Base-by-base conservation (phyloP, 92 coral and sea anemone species). In the Porites cylindrica region DNA sequence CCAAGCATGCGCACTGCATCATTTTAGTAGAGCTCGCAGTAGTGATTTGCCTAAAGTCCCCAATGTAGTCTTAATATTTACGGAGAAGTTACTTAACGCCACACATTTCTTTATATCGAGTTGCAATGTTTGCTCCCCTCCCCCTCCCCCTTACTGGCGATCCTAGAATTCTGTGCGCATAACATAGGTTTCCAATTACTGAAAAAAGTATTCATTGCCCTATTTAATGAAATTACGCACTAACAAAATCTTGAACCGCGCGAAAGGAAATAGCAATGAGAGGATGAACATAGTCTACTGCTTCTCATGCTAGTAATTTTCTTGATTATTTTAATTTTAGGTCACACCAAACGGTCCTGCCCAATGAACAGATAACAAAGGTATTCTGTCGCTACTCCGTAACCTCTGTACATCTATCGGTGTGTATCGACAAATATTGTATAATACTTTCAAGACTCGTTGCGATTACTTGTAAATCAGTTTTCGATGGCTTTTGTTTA, bases 291-390 rank as follows among this genome's bases (percentile, higher is more conserved):
- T 23, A 19, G 14, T 47, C 6, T 80, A 5, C 38, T 8, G 85
- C 72, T 38, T 38, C 47, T 38, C 47, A 38, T 62, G 47, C 32
- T 23, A 63, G 43, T n/a, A n/a, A 5, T 64, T 70, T n/a, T 6
- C 24, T 70, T 6, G 9, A 10, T 32, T 19, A 38, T 14, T 51
- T 59, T 20, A 12, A 65, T 71, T 82, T n/a, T 81, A 94, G 97
- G 97, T 38, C 97, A 94, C 80, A 94, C 97, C 59, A 94, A 85
- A 80, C 85, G 91, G 77, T 83, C 86, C 52, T 94, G 97, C 65
- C 91, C 95, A 24, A 89, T 88, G 75, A 94, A 89, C 75, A 89
- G 93, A 85, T 92, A 86, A 73, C 80, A 20, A 23, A 32, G 66
- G n/a, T 77, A 8, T 21, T 53, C 70, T 50, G 51, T 83, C 6